phyloP scores from a whole-genome alignment of 2,888 invertebrate genomes.

The Lutraria lutraria region DNA sequence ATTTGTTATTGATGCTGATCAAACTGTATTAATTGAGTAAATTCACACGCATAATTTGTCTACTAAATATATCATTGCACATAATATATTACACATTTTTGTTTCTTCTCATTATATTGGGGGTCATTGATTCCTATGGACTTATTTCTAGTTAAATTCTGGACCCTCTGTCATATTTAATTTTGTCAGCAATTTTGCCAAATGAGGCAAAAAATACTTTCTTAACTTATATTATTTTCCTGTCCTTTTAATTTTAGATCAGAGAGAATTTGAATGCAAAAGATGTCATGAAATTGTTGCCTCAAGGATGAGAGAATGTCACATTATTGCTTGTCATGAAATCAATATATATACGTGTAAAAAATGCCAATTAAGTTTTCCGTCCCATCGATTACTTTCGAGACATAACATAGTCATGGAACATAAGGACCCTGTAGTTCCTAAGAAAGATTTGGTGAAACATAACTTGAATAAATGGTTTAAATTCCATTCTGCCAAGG shows the following conservation, averaged over 20 bases:
- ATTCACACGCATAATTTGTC: too few relatives aligned
- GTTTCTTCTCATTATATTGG: too few relatives aligned
- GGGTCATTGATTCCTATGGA: too few relatives aligned
- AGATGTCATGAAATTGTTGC: conserved; percentile 17
- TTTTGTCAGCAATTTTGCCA: too few relatives aligned
- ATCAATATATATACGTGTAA: neutral
- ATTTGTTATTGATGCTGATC: too few relatives aligned
- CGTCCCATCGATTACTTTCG: neutral
- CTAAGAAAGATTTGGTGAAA: neutral
- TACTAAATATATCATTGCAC: too few relatives aligned
- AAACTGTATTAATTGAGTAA: too few relatives aligned
- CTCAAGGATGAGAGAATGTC: neutral
- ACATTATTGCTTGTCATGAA: neutral
- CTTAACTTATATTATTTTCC: neutral
- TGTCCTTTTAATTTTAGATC: neutral
- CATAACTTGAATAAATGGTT: neutral
- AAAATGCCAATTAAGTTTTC: neutral
- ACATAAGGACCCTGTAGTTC: neutral
- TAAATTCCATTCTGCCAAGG: neutral
- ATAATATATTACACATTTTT: too few relatives aligned
- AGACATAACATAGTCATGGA: neutral
- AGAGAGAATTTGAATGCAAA: conserved; percentile 6
- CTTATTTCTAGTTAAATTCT: too few relatives aligned
- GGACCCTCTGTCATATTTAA: too few relatives aligned
- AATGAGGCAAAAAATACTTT: neutral